Conservation (phyloP, 2,888 invertebrate genomes). For the Latrodectus hesperus region DNA sequence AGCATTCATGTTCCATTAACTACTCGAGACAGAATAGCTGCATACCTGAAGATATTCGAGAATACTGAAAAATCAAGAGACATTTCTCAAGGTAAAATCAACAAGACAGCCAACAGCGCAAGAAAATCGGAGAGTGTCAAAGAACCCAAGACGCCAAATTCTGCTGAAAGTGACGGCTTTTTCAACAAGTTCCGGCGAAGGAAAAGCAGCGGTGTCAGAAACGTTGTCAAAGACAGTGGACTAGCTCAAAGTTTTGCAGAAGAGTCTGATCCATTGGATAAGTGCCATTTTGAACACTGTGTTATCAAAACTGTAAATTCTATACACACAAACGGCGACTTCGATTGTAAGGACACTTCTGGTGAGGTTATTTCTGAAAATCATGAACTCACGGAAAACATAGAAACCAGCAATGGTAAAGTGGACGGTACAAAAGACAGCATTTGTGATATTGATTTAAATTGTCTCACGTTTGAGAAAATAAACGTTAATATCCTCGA, state of each 20-base stretch:
- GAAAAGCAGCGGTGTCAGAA: constrained; percentile 24
- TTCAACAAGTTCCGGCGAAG: constrained; percentile 35
- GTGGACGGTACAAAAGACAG: no score
- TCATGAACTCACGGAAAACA: background rate
- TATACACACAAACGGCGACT: no score
- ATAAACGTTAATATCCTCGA: background rate
- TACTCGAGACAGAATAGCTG: constrained; percentile 31
- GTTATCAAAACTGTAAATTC: no score
- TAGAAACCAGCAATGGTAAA: no score
- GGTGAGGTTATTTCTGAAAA: background rate
- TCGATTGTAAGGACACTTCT: background rate
- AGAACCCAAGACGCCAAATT: background rate
- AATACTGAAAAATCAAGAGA: constrained; percentile 6
- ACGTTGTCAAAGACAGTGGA: background rate
- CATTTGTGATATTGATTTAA: background rate
- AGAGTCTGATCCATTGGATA: no score
- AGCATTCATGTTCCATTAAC: constrained; percentile 1
- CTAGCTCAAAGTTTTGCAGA: no score
- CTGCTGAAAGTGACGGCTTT: constrained; percentile 2
- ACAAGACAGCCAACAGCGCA: background rate
- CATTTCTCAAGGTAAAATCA: background rate
- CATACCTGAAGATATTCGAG: constrained; percentile 51
- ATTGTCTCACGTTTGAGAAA: background rate
- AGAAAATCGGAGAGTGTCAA: background rate
- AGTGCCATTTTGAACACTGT: no score